Evolutionary conservation across 2,113 vertebrate genomes (phyloP), one percentile per base, ranked within the genome.

Genomic region (Neodontobutis hainanensis): DNA sequence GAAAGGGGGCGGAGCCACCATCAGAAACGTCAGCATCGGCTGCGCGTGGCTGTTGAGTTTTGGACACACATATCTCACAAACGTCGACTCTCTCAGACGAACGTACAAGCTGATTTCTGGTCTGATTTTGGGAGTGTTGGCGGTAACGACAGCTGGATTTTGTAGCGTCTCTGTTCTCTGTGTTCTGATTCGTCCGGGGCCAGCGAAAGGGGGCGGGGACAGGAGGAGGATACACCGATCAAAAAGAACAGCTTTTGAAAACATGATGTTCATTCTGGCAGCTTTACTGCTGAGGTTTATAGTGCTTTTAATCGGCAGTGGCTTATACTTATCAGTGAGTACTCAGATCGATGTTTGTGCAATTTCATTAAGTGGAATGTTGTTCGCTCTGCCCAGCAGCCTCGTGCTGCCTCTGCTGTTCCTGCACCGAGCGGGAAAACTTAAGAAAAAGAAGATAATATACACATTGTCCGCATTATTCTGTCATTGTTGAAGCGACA

Each of bases 341-440:
- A n/a, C n/a, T n/a, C n/a, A n/a, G n/a, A n/a, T n/a, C n/a, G n/a
- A n/a, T n/a, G n/a, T n/a, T n/a, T n/a, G n/a, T n/a, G n/a, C n/a
- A n/a, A n/a, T n/a, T n/a, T n/a, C n/a, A n/a, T n/a, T n/a, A n/a
- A n/a, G n/a, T n/a, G n/a, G n/a, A n/a, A n/a, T 61, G 1, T 40
- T 19, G 8, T 0, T 74, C 16, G 10, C 11, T 0, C 0, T 74
- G 2, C 81, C 78, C 7, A 73, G 75, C 32, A 58, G 36, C 5
- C 51, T 83, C 59, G 62, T 81, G 53, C 34, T 81, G 11, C 84
- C 78, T 11, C 49, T 76, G 5, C 8, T 83, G 55, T 86, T 68
- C 15, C 73, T 86, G 16, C 72, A 72, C 47, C 44, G 57, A 53
- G 8, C 4, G 0, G 64, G 73, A 16, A 74, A 65, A 49, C 44